Percentiles rank a stretch among this genome's conserved stretches.
These are phyloP conservation scores for Habropoda laboriosa DNA, from an alignment of 1,140 invertebrate genomes.

Conservation along the genomic window DNA sequence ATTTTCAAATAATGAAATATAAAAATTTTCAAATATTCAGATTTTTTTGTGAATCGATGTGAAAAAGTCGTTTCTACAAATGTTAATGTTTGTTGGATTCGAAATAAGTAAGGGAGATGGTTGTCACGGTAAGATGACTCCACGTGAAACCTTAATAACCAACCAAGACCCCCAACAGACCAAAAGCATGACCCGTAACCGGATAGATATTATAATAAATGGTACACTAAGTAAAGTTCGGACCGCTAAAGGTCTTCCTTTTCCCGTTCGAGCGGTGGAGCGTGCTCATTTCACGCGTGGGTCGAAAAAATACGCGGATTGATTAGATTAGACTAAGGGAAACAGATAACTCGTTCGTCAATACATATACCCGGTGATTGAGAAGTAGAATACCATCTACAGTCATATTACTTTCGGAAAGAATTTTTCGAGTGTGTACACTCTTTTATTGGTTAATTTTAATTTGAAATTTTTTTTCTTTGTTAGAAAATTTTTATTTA, in stretches of 20 bases:
- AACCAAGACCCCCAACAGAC: conserved; percentile 51
- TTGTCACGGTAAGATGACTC: conserved; percentile 57
- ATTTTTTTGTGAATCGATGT: too few species aligned
- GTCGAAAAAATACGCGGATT: neutral
- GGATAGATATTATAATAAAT: conserved; percentile 68
- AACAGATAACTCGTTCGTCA: neutral
- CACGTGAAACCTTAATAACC: conserved; percentile 64
- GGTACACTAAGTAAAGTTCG: conserved; percentile 49
- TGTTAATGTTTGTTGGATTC: neutral
- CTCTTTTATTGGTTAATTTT: too few species aligned
- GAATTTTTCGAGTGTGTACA: too few species aligned
- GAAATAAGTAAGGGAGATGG: conserved; percentile 13
- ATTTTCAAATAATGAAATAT: too few species aligned
- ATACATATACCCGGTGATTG: too few species aligned
- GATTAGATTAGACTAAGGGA: conserved; percentile 3
- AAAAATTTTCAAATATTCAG: too few species aligned
- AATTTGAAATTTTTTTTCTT: too few species aligned
- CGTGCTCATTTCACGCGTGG: neutral
- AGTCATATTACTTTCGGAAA: too few species aligned
- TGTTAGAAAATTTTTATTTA: too few species aligned
- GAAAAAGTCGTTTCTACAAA: conserved; percentile 26
- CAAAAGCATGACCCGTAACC: conserved; percentile 64
- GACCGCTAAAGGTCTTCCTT: conserved; percentile 54
- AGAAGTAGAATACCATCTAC: too few species aligned
- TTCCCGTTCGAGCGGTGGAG: conserved; percentile 12